Conservation (phyloP, 1,140 invertebrate genomes). For the Doryteuthis pealeii region DNA sequence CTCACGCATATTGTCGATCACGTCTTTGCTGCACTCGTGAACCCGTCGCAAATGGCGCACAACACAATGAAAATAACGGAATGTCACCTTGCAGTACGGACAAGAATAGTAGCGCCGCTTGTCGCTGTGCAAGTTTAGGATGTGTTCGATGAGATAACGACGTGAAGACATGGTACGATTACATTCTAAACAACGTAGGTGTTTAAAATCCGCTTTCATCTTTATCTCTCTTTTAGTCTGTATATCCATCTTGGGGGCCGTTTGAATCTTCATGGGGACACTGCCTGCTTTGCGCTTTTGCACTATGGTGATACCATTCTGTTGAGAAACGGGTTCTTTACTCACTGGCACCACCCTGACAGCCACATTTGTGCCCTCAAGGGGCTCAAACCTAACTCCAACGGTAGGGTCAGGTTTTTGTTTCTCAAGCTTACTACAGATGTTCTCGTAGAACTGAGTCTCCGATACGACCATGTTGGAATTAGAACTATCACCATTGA, state of each 20-base stretch:
- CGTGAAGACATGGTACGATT: conserved; percentile 40
- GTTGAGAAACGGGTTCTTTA: background rate
- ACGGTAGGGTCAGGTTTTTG: background rate
- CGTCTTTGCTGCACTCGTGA: conserved; percentile 51
- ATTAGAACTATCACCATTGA: background rate
- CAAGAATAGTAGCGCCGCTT: conserved; percentile 54
- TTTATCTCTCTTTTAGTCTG: background rate
- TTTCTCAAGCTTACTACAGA: background rate
- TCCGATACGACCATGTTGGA: background rate
- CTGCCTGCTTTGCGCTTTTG: background rate
- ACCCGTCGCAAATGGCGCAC: conserved; percentile 49
- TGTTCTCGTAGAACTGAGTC: conserved; percentile 1
- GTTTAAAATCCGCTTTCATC: conserved; percentile 19
- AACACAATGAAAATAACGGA: conserved; percentile 54
- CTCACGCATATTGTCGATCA: conserved; percentile 47
- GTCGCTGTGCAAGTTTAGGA: conserved; percentile 48
- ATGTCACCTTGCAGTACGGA: conserved; percentile 52
- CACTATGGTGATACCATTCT: background rate
- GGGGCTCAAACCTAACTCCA: background rate
- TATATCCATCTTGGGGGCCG: background rate
- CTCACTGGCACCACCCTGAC: background rate
- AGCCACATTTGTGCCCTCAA: background rate
- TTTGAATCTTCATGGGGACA: background rate
- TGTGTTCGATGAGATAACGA: conserved; percentile 54
- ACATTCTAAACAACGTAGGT: conserved; percentile 40